Evolutionary conservation across 2,113 vertebrate species (phyloP).

Genomic region (Triplophysa tibetana): DNA sequence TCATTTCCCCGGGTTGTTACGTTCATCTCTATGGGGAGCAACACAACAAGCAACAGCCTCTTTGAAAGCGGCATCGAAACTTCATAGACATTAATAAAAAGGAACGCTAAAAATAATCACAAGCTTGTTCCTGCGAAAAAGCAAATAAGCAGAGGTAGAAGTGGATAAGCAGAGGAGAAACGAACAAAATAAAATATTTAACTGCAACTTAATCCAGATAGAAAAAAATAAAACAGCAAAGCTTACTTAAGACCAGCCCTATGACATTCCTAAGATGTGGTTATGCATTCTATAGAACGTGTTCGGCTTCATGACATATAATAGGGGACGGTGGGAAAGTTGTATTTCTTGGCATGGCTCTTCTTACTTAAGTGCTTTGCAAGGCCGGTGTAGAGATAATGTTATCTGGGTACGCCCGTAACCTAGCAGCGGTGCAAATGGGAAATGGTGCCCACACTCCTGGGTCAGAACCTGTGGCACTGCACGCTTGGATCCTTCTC

Average conservation of each 20-base stretch:
- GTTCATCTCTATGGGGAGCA: conserved; percentile 23
- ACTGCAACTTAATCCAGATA: conserved; percentile 39
- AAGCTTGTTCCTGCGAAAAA: conserved; percentile 21
- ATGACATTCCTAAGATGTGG: conserved; percentile 1
- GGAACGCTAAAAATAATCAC: conserved; percentile 9
- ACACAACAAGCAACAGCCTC: conserved; percentile 1
- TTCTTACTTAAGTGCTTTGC: conserved; percentile 45
- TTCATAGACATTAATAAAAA: background rate
- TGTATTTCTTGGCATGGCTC: conserved; percentile 46
- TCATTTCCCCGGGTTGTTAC: conserved; percentile 22
- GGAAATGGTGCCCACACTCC: conserved; percentile 40
- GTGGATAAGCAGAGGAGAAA: background rate
- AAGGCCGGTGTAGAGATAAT: conserved; percentile 10
- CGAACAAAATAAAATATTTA: conserved; percentile 23
- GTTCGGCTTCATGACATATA: conserved; percentile 16
- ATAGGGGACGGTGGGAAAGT: conserved; percentile 18
- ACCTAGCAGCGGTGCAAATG: conserved; percentile 9
- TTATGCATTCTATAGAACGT: conserved; percentile 30
- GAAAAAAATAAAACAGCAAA: conserved; percentile 47
- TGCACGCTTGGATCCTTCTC: conserved; percentile 28
- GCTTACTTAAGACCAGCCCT: conserved; percentile 59
- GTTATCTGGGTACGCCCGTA: conserved; percentile 3
- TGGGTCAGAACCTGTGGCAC: conserved; percentile 25
- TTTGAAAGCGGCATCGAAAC: conserved; percentile 17
- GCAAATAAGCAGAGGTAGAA: conserved; percentile 11